Base-by-base conservation (phyloP, 2,888 invertebrate genomes). In the Mythimna ferrago region DNA sequence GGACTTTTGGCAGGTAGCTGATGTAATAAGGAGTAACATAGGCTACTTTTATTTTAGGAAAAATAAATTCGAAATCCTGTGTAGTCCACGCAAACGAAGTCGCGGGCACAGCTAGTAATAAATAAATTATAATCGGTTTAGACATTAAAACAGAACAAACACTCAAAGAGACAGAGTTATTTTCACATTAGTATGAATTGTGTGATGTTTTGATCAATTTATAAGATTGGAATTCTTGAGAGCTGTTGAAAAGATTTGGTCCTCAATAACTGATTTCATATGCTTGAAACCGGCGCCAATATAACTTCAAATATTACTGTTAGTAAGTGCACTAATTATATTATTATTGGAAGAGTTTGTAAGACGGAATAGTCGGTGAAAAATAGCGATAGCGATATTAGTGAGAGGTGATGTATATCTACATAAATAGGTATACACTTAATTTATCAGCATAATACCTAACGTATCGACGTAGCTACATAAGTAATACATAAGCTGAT, bases 401-500 rank as follows among this genome's bases (percentile, higher is more conserved):
- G 2, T 16, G 5, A 6, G 14, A 48, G 6, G 48, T 48, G 14
- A 53, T 16, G n/a, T 35, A 51, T 0, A 0, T 32, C n/a, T 41
- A 21, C 6, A 2, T 19, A n/a, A 53, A 38, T 38, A 38, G 6
- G 21, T 38, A 60, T 60, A 41, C 51, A 73, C 64, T 53, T 3
- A 56, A 62, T 56, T 68, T 71, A 77, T 77, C 69, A 21, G 44
- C 11, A 16, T 64, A 53, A 70, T 77, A 70, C 65, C 67, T 64
- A 71, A 66, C 70, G 19, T 64, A 82, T 19, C 16, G 3, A 16
- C 19, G 48, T 48, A 48, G 48, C 58, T 62, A 74, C 58, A 73
- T 65, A 73, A 60, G 51, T 74, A 71, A 65, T 14, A 73, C 32
- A 79, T 72, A 68, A 63, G 70, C 71, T 81, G 83, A 81, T 83